These are phyloP conservation scores for Drosophila vallismaia DNA, from an alignment of 2,888 invertebrate genomes.

Conservation along the genomic window DNA sequence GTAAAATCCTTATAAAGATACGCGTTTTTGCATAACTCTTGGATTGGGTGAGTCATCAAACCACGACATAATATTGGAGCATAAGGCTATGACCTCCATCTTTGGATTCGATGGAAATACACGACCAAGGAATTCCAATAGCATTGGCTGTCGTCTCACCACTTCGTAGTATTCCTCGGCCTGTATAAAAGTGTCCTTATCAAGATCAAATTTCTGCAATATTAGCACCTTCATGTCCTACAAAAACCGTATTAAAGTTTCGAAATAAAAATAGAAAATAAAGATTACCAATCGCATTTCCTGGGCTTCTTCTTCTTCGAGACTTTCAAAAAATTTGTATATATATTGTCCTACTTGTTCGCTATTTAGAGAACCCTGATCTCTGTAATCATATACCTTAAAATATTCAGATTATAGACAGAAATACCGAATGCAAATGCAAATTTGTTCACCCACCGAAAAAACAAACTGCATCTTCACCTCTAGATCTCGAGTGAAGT, in stretches of 20 bases:
- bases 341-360: constrained; percentile 86
- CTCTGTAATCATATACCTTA: constrained; percentile 86
- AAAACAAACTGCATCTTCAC: constrained; percentile 88
- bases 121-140: constrained; percentile 60
- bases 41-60: constrained; percentile 22
- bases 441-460: constrained; percentile 81
- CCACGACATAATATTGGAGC: constrained; percentile 33
- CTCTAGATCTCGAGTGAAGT: constrained; percentile 87
- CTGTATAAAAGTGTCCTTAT: constrained; percentile 54
- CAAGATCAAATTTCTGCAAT: constrained; percentile 60
- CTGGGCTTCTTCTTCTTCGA: constrained; percentile 88
- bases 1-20: too few species aligned
- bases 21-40: not conserved
- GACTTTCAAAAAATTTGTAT: constrained; percentile 81
- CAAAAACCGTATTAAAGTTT: not conserved
- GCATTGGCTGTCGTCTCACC: constrained; percentile 48
- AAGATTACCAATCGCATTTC: constrained; percentile 82
- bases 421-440: not conserved
- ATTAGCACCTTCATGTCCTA: constrained; percentile 62
- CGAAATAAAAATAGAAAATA: not conserved
- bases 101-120: constrained; percentile 45
- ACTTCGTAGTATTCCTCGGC: constrained; percentile 45
- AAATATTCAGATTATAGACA: too few species aligned
- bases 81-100: constrained; percentile 39
- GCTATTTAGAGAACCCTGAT: constrained; percentile 87